A percentile compares a stretch with the other conserved stretches of the same genome.
Evolutionary conservation across 2,888 invertebrate species (phyloP).

Genomic region (Malthinus seriepunctatus): DNA sequence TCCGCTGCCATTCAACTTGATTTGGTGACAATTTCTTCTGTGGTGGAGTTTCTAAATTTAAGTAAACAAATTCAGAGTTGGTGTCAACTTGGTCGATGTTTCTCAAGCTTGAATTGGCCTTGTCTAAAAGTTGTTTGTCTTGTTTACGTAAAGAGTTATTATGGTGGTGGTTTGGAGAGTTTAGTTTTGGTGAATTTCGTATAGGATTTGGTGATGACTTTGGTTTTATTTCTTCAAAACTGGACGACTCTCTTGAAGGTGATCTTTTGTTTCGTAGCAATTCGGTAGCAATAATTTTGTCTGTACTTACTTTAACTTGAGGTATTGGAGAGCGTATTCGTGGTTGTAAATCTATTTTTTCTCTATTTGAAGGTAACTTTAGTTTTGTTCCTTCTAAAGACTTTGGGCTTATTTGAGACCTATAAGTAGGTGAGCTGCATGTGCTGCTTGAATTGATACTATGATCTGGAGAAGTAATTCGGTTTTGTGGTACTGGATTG

Average conservation of each 20-base stretch:
- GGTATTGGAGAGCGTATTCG: conserved; percentile 52
- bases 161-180: conserved; percentile 15
- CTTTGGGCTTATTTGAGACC: conserved; percentile 34
- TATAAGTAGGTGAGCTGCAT: conserved; percentile 13
- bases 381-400: conserved; percentile 49
- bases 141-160: background rate
- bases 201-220: conserved; percentile 6
- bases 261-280: conserved; percentile 42
- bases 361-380: conserved; percentile 48
- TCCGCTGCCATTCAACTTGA: conserved; percentile 33
- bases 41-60: conserved; percentile 22
- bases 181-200: conserved; percentile 18
- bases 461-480: conserved; percentile 23
- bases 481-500: background rate
- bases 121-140: background rate
- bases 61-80: conserved; percentile 14
- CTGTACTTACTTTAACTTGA: conserved; percentile 47
- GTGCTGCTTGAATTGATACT: conserved; percentile 5
- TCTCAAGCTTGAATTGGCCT: background rate
- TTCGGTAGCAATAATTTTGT: conserved; percentile 52
- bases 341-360: conserved; percentile 48
- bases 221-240: conserved; percentile 9
- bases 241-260: conserved; percentile 30
- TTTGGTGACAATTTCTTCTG: background rate
- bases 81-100: background rate